Evolutionary conservation across 2,888 invertebrate genomes (phyloP).

Genomic region (Ectemnius cavifrons): DNA sequence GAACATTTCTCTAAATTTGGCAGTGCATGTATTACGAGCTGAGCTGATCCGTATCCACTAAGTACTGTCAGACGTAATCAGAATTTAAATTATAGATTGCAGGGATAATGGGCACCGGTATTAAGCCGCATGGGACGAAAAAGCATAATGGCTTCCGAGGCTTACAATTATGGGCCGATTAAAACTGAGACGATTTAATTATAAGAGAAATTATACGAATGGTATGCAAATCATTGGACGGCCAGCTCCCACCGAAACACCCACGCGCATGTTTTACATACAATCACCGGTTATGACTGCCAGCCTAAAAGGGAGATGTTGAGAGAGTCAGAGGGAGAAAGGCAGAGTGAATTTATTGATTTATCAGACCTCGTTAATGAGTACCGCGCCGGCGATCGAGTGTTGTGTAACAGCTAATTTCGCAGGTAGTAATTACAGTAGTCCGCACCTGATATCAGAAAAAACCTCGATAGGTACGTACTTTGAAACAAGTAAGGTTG

Average conservation of each 20-base stretch:
- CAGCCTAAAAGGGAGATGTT: slow-evolving; percentile 1
- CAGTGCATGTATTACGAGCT: too few species aligned
- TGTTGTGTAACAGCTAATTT: too few species aligned
- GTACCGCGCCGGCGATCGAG: not conserved
- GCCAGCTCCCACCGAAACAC: slow-evolving; percentile 24
- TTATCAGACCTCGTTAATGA: slow-evolving; percentile 25
- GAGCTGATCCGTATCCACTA: too few species aligned
- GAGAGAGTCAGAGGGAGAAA: slow-evolving; percentile 6
- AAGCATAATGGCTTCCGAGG: slow-evolving; percentile 27
- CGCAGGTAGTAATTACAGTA: too few species aligned
- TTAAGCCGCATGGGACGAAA: slow-evolving; percentile 26
- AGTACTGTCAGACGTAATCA: not conserved
- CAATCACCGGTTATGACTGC: slow-evolving; percentile 41
- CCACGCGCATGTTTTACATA: slow-evolving; percentile 50
- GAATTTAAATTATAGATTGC: slow-evolving; percentile 37
- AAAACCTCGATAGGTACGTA: not conserved
- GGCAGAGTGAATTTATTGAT: slow-evolving; percentile 2
- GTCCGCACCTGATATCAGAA: not conserved
- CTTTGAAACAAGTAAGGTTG: not conserved
- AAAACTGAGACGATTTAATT: slow-evolving; percentile 50
- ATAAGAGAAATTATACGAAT: slow-evolving; percentile 42
- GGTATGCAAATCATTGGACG: slow-evolving; percentile 27
- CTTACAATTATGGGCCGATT: slow-evolving; percentile 32
- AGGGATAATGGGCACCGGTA: slow-evolving; percentile 38
- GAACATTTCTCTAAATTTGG: not conserved